A percentile compares a stretch with the other conserved stretches of the same genome.
Conservation (phyloP, 2,113 vertebrate genomes). For the Vicugna pacos region DNA sequence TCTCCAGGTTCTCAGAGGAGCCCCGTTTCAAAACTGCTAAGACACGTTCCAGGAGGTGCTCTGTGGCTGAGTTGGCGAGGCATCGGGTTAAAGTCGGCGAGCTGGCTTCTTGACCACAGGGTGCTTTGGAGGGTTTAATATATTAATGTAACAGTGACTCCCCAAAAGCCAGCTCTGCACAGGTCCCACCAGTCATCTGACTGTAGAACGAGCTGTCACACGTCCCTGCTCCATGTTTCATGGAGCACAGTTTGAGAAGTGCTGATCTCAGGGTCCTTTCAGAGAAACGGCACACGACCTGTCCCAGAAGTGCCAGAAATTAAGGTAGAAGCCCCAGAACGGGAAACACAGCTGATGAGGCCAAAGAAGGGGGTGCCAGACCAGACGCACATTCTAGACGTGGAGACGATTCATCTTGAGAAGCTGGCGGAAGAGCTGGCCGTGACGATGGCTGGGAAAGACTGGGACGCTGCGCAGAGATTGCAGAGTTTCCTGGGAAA, state of each 20-base stretch:
- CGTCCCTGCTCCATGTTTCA: neutral
- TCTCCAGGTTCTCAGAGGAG: neutral
- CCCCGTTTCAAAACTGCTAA: neutral
- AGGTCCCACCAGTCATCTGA: neutral
- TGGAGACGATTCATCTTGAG: neutral
- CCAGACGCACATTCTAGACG: neutral
- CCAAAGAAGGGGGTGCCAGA: neutral
- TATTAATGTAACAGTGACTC: neutral
- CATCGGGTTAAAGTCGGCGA: neutral
- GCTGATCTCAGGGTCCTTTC: neutral
- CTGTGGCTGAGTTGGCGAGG: neutral
- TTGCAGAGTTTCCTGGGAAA: neutral
- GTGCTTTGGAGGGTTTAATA: neutral
- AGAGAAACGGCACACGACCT: neutral
- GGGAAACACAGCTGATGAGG: neutral
- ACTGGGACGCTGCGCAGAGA: neutral
- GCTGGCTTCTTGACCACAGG: neutral
- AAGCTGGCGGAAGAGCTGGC: neutral
- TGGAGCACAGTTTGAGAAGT: neutral
- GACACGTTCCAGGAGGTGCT: neutral
- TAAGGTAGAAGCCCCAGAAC: neutral
- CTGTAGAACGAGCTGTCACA: neutral
- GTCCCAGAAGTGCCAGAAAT: neutral
- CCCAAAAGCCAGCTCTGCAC: neutral
- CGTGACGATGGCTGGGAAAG: neutral